These are phyloP conservation scores for Natator depressus DNA, from an alignment of 2,113 vertebrate genomes.

Conservation along the genomic window DNA sequence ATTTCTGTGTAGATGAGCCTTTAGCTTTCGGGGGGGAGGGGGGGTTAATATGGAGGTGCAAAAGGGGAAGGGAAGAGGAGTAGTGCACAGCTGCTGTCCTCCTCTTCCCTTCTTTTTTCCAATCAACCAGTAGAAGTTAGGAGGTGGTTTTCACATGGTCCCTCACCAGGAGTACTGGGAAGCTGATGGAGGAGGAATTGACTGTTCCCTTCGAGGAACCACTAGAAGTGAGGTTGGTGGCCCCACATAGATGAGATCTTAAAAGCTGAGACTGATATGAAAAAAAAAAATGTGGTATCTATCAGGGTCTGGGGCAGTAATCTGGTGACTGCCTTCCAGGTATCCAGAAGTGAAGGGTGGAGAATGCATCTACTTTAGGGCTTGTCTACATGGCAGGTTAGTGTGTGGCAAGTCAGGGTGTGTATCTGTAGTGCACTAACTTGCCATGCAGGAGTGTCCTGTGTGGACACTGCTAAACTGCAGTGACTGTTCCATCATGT, in stretches of 20 bases:
- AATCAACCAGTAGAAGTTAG: background rate
- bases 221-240: no score
- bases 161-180: rapidly evolving
- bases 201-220: background rate
- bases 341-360: background rate
- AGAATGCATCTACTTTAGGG: background rate
- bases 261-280: background rate
- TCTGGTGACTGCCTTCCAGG: background rate
- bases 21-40: background rate
- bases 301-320: background rate
- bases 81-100: background rate
- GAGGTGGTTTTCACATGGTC: background rate
- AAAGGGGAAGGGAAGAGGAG: background rate
- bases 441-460: no score
- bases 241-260: no score
- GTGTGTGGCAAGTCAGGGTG: no score
- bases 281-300: background rate
- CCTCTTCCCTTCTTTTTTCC: background rate
- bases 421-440: no score
- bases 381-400: background rate
- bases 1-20: rapidly evolving
- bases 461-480: no score
- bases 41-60: background rate
- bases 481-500: no score
- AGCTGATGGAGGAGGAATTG: background rate